Evolutionary conservation across 2,888 invertebrate genomes (phyloP).

Genomic region (Drosophila aldrichi): DNA sequence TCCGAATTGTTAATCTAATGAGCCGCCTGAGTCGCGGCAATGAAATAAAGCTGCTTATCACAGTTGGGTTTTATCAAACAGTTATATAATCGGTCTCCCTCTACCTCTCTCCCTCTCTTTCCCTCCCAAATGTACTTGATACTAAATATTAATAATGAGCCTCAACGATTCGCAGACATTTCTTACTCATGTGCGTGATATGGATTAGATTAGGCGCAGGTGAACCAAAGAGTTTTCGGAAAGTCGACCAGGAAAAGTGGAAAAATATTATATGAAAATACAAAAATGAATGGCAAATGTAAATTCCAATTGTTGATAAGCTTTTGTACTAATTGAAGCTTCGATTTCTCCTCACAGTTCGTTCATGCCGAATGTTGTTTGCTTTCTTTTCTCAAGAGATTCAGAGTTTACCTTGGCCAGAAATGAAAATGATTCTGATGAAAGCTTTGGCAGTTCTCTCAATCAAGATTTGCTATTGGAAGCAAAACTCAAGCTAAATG

Average conservation of each 20-base stretch:
- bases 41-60: constrained; percentile 49
- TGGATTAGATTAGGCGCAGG: constrained; percentile 13
- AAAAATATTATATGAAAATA: too few relatives aligned
- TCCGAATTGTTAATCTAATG: constrained; percentile 57
- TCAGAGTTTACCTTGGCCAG: not conserved
- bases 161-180: constrained; percentile 7
- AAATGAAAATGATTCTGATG: not conserved
- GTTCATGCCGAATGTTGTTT: not conserved
- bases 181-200: not conserved
- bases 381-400: not conserved
- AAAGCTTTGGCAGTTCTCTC: not conserved
- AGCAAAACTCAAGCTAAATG: not conserved
- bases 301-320: not conserved
- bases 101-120: not conserved
- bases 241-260: not conserved
- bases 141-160: constrained; percentile 64
- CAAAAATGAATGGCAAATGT: not conserved
- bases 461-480: not conserved
- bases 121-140: constrained; percentile 16
- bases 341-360: not conserved
- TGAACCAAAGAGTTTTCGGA: not conserved
- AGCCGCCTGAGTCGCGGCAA: constrained; percentile 38
- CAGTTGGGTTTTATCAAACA: constrained; percentile 49
- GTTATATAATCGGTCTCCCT: constrained; percentile 23
- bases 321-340: not conserved